Conservation (phyloP, 2,797 vertebrate species). For the Crocidura indochinensis region DNA sequence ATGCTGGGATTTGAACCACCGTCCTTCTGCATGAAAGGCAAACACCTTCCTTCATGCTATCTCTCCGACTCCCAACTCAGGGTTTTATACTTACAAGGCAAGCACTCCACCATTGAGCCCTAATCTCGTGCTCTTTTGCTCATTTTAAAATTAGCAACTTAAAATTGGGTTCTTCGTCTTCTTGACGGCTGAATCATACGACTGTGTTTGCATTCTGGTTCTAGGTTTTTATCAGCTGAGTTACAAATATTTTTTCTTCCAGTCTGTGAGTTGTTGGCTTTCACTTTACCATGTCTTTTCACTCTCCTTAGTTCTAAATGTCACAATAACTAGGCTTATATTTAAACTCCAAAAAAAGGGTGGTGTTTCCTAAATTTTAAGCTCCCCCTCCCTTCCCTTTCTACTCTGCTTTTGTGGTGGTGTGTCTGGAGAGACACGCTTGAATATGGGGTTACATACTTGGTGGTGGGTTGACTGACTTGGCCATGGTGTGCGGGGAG, state of each 20-base stretch:
- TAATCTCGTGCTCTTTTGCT: background rate
- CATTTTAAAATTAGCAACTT: background rate
- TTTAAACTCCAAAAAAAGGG: background rate
- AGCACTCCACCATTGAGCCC: no score
- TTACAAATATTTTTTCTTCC: background rate
- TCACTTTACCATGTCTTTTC: background rate
- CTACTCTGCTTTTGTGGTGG: no score
- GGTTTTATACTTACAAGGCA: no score
- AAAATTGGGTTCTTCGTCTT: background rate
- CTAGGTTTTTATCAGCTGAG: background rate
- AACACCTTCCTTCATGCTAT: no score
- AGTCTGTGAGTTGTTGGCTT: background rate
- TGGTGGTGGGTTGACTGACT: no score
- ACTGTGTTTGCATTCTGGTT: background rate
- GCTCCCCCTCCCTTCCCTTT: no score
- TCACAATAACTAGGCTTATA: background rate
- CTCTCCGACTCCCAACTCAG: no score
- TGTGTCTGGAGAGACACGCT: no score
- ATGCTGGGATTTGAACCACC: no score
- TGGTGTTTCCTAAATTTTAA: background rate
- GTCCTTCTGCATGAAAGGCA: no score
- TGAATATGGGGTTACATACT: no score
- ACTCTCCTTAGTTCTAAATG: background rate
- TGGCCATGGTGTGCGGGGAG: no score
- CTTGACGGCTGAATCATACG: background rate